Conservation (phyloP, 2,888 invertebrate genomes). For the Tiphia femorata region DNA sequence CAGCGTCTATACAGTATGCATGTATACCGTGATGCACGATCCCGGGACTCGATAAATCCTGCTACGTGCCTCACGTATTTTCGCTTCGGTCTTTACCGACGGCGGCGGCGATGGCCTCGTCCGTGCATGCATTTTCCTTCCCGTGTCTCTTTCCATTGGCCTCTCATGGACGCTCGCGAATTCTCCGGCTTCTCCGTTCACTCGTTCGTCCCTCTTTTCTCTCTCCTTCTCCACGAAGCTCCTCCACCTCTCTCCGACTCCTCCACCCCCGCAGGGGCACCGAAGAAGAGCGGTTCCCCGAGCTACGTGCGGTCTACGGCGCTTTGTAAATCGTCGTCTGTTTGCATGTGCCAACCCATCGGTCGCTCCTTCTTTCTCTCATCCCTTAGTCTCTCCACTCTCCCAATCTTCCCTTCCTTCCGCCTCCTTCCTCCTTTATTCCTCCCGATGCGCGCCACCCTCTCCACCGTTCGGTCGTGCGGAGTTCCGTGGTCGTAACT, state of each 20-base stretch:
- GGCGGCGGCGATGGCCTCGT: slow-evolving; percentile 33
- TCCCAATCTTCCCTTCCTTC: neutral
- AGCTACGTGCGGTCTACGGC: slow-evolving; percentile 30
- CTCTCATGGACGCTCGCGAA: slow-evolving; percentile 15
- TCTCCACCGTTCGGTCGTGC: slow-evolving; percentile 24
- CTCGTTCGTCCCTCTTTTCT: too few species aligned
- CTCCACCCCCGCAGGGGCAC: slow-evolving; percentile 3
- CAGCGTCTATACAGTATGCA: too few species aligned
- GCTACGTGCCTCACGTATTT: slow-evolving; percentile 35
- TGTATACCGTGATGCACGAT: slow-evolving; percentile 45
- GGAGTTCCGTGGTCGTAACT: slow-evolving; percentile 46
- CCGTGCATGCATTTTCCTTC: slow-evolving; percentile 31
- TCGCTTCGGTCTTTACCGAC: slow-evolving; percentile 31
- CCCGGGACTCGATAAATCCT: slow-evolving; percentile 45
- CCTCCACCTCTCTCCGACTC: slow-evolving; percentile 3
- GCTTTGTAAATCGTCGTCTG: slow-evolving; percentile 48
- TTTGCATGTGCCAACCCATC: slow-evolving; percentile 28
- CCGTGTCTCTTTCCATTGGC: slow-evolving; percentile 10
- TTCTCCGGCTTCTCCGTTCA: slow-evolving; percentile 18
- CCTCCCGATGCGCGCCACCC: slow-evolving; percentile 6
- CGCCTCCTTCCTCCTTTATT: slow-evolving; percentile 6
- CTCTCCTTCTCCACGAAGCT: too few species aligned
- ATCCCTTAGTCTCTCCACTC: slow-evolving; percentile 13
- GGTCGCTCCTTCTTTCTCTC: too few species aligned
- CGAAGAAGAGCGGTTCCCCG: slow-evolving; percentile 4